Base-by-base conservation (phyloP, 2,113 vertebrate genomes). In the Solea solea region DNA sequence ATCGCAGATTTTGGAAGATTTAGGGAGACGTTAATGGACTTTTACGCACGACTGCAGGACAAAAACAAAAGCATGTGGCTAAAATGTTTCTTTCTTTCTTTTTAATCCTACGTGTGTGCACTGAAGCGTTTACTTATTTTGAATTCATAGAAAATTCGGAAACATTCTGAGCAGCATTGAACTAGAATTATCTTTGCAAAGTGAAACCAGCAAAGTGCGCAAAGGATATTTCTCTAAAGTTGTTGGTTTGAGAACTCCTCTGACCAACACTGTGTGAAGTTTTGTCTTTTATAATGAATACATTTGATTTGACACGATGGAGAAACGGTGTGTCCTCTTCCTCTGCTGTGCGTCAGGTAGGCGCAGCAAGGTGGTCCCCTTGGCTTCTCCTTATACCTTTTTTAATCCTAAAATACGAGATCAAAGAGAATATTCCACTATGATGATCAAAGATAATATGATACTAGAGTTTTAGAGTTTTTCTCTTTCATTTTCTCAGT, bases 21-120 rank as follows among this genome's bases (percentile, higher is more conserved):
- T 4, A 1, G 8, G 13, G 7, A 8, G 16, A 2, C 7, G 16
- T 25, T 8, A 39, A 28, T 61, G 11, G 67, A 68, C 56, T 83
- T 89, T 89, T 88, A 72, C 83, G 77, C 82, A 74, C 77, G 27
- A 5, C 5, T 7, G 28, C 8, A 14, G 3, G 0, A 15, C 34
- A 28, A 27, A 15, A 58, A 65, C 16, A 59, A 42, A 60, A 9
- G 8, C 34, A 7, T 16, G 9, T 34, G 8, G 2, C 8, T 69
- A 4, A 10, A 60, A 11, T 27, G 34, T 34, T 6, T 2, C 1
- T 48, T 48, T 48, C 1, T 48, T 16, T 57, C 42, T 10, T 45
- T 0, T 13, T 51, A 44, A 13, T 49, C 6, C 4, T 51, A 45
- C 5, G 16, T 2, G 14, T 11, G 3, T 14, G 46, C 16, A 59